Conservation (phyloP, 2,888 invertebrate species). For the Caprella mutica region DNA sequence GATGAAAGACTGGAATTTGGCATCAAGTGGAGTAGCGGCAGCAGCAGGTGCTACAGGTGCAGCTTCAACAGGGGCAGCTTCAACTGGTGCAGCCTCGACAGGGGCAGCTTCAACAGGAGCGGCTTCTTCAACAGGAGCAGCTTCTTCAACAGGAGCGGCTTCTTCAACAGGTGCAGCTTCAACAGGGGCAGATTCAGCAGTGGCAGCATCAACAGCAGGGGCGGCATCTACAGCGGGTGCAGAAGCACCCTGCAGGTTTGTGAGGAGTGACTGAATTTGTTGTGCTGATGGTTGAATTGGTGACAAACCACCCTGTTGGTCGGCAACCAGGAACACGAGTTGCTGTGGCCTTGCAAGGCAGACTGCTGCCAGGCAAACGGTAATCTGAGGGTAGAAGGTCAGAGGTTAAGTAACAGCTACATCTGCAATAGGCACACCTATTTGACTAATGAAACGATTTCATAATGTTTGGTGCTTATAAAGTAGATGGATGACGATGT, state of each 20-base stretch:
- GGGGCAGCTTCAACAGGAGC: conserved; percentile 60
- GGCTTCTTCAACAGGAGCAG: conserved; percentile 38
- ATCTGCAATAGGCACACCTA: no score
- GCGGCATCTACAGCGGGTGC: conserved; percentile 18
- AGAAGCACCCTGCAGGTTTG: neutral
- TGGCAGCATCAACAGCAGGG: conserved; percentile 38
- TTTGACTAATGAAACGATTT: no score
- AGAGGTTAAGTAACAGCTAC: no score
- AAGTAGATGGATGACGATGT: no score
- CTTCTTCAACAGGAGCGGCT: conserved; percentile 46
- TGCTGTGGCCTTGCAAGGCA: conserved; percentile 22
- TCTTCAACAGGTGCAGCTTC: conserved; percentile 41
- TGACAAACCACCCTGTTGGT: conserved; percentile 8
- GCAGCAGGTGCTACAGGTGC: no score
- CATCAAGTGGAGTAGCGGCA: neutral
- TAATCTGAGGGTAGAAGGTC: no score
- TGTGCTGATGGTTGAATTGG: conserved; percentile 8
- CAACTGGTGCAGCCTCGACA: conserved; percentile 60
- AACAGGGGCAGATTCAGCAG: conserved; percentile 34
- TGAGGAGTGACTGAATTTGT: conserved; percentile 7
- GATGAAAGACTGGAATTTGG: conserved; percentile 10
- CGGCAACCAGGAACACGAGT: conserved; percentile 18
- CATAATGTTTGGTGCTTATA: no score
- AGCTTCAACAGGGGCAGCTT: conserved; percentile 39
- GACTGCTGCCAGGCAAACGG: conserved; percentile 15